Conservation (phyloP, 2,797 vertebrate species). For the Betta splendens region DNA sequence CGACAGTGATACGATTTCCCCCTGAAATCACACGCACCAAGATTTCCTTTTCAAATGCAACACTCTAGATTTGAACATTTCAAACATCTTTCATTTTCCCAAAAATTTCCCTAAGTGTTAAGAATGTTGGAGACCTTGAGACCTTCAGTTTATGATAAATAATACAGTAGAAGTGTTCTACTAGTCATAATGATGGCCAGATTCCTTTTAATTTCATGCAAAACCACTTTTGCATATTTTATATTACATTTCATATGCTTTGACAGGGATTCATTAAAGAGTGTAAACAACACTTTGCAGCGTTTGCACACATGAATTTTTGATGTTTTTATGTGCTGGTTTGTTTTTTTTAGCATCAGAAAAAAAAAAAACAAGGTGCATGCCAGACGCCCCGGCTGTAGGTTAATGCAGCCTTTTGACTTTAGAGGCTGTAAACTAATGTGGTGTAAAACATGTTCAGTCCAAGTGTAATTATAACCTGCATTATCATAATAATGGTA, state of each 20-base stretch:
- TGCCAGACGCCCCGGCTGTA: no score
- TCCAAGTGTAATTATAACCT: no score
- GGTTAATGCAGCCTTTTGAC: neutral
- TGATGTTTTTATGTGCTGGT: slow-evolving; percentile 2
- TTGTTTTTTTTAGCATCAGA: neutral
- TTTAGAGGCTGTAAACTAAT: neutral
- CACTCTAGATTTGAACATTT: slow-evolving; percentile 30
- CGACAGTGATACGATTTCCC: slow-evolving; percentile 62
- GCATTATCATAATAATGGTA: no score
- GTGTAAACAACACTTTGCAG: neutral
- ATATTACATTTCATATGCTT: slow-evolving; percentile 6
- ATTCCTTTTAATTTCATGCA: slow-evolving; percentile 28
- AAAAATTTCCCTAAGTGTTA: slow-evolving; percentile 41
- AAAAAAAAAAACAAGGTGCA: neutral
- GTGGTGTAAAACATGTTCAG: neutral
- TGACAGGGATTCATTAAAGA: slow-evolving; percentile 18
- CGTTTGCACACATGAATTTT: neutral
- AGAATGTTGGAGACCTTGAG: slow-evolving; percentile 1
- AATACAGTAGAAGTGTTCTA: slow-evolving; percentile 21
- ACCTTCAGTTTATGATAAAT: no score
- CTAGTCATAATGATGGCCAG: slow-evolving; percentile 6
- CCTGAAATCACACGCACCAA: slow-evolving; percentile 52
- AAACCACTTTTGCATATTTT: slow-evolving; percentile 18
- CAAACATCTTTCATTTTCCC: slow-evolving; percentile 33
- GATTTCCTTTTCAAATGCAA: slow-evolving; percentile 34